Percentiles rank a stretch among this genome's conserved stretches.
phyloP scores from a whole-genome alignment of 2,797 vertebrate species.

The Lepus oiostolus region DNA sequence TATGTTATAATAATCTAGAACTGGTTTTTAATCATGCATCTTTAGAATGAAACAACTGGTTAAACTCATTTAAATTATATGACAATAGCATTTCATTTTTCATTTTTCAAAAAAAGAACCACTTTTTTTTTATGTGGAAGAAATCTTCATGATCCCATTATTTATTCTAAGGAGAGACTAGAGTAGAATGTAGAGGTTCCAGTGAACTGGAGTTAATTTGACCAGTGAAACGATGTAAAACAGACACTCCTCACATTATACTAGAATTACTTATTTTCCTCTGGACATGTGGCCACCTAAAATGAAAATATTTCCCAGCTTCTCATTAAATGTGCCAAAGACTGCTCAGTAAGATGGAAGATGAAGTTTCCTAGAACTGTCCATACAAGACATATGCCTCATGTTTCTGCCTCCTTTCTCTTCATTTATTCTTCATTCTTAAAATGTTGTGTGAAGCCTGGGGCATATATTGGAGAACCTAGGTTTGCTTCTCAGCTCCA shows the following conservation, averaged over 20 bases:
- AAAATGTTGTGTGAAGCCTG: not conserved
- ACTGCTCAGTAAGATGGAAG: not conserved
- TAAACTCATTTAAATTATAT: slow-evolving; percentile 28
- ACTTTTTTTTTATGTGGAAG: not conserved
- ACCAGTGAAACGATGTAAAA: slow-evolving; percentile 9
- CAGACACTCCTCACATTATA: not conserved
- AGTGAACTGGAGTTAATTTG: slow-evolving; percentile 63
- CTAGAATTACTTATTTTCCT: slow-evolving; percentile 37
- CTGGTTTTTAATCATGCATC: not conserved
- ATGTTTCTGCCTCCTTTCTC: not conserved
- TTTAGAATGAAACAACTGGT: slow-evolving; percentile 44
- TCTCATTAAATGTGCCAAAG: not conserved
- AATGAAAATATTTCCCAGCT: not conserved
- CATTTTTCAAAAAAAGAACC: not conserved
- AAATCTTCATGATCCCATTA: slow-evolving; percentile 51
- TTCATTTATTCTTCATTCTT: not conserved
- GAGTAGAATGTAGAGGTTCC: slow-evolving; percentile 25
- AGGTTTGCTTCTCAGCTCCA: too few relatives aligned
- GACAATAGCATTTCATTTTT: not conserved
- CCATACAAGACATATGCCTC: fast-evolving
- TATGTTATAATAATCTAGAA: not conserved
- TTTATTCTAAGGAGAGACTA: slow-evolving; percentile 54
- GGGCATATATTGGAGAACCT: not conserved
- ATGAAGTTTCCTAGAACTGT: not conserved
- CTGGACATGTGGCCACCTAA: not conserved